Evolutionary conservation across 2,113 vertebrate species (phyloP).

Genomic region (Serinus canaria): DNA sequence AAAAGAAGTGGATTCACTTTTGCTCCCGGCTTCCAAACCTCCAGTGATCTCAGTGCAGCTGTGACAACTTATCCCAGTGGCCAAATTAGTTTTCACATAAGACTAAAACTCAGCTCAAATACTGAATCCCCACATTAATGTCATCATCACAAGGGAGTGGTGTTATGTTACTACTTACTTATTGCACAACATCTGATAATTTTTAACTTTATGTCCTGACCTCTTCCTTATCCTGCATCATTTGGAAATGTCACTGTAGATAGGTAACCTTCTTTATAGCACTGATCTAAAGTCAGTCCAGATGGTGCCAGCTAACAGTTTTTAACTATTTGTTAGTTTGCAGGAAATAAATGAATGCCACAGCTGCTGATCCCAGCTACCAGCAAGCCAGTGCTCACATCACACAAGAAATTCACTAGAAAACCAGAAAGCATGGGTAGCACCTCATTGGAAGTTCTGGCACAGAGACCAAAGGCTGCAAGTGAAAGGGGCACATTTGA

Average conservation of each 20-base stretch:
- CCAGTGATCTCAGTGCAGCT: not conserved
- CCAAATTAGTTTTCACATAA: not conserved
- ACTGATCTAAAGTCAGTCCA: not conserved
- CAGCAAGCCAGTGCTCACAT: not conserved
- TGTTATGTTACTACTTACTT: not conserved
- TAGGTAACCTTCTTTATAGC: not conserved
- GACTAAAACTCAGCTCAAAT: not conserved
- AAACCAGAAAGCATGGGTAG: not conserved
- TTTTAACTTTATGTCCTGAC: not conserved
- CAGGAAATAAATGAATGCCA: not conserved
- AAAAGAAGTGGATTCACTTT: not conserved
- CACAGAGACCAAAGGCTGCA: not conserved
- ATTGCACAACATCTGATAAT: not conserved
- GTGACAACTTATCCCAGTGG: not conserved
- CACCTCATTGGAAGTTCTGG: not conserved
- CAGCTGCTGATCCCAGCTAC: not conserved
- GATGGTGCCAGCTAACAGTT: not conserved
- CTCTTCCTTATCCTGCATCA: not conserved
- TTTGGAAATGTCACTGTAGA: not conserved
- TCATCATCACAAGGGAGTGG: not conserved
- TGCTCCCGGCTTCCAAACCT: not conserved
- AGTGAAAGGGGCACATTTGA: not conserved
- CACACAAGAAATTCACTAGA: not conserved
- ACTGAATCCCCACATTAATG: not conserved
- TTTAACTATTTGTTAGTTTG: not conserved